Evolutionary conservation across 2,113 vertebrate genomes (phyloP), one percentile per base, ranked within the genome.

Genomic region (Syngnathus typhle): DNA sequence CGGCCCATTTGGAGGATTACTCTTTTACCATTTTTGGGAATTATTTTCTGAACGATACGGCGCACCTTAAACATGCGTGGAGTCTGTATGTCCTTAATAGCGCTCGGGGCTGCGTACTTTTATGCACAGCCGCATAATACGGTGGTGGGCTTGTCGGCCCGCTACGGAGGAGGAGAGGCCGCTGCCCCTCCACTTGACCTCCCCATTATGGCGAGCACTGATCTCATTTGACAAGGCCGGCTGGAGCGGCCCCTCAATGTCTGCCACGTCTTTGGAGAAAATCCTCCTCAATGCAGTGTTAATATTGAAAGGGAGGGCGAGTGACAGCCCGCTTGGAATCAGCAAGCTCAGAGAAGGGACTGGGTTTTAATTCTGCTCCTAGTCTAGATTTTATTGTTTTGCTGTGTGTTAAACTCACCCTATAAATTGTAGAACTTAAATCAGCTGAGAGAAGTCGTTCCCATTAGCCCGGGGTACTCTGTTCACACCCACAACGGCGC

Each of bases 211-310:
- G 87, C 64, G 74, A 87, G 86, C 88, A 83, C 87, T 89, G 89
- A 92, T 91, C 90, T 91, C 90, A 91, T 91, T 92, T 90, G 88
- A 90, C 85, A 87, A 88, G 84, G 83, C 89, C 85, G 82, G 84
- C 88, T 85, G 79, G 80, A 85, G 87, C 83, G 84, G 85, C 81
- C 41, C 81, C 88, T 89, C 84, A 71, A 81, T 87, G 84, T 85
- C 87, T 87, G 84, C 80, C 78, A 84, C 85, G 85, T 88, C 87
- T 87, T 89, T 82, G 86, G 84, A 89, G 86, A 74, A 88, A 89
- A 89, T 87, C 87, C 86, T 86, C 77, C 75, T 87, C 84, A 81
- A 72, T 71, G 69, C 64, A 55, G 66, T 71, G 77, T 86, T 88
- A 86, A 90, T 87, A 75, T 83, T 81, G 82, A 82, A 87, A 69